Conservation (phyloP, 2,113 vertebrate species). For the Rhipidura dahli region DNA sequence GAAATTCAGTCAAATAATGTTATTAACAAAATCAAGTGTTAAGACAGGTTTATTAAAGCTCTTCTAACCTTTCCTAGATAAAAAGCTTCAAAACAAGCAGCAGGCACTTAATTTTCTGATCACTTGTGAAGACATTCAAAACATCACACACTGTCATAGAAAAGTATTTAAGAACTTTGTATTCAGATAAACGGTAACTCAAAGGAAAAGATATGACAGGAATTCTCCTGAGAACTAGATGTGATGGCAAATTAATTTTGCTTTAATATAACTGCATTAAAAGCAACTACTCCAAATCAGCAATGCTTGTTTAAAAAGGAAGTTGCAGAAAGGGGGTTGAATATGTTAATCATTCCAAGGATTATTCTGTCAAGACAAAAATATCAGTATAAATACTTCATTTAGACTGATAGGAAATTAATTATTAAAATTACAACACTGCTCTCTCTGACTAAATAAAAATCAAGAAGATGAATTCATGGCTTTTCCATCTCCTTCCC, state of each 20-base stretch:
- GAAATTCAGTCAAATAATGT: background rate
- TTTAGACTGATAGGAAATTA: background rate
- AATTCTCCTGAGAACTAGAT: background rate
- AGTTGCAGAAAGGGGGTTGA: background rate
- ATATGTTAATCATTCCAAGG: background rate
- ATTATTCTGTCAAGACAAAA: background rate
- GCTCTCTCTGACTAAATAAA: background rate
- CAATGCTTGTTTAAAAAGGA: background rate
- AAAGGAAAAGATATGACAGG: background rate
- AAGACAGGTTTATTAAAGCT: background rate
- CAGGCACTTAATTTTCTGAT: background rate
- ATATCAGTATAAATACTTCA: background rate
- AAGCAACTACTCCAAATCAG: background rate
- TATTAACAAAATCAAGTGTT: background rate
- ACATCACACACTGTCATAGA: background rate
- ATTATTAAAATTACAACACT: background rate
- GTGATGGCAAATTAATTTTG: background rate
- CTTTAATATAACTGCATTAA: background rate
- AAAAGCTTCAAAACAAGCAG: background rate
- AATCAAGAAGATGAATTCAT: background rate
- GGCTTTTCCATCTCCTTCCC: conserved; percentile 15
- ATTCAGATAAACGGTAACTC: background rate
- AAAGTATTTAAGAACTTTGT: background rate
- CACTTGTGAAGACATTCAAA: background rate
- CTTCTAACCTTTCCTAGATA: background rate